phyloP scores from a whole-genome alignment of 2,888 invertebrate species.

The Leptura quadrifasciata region DNA sequence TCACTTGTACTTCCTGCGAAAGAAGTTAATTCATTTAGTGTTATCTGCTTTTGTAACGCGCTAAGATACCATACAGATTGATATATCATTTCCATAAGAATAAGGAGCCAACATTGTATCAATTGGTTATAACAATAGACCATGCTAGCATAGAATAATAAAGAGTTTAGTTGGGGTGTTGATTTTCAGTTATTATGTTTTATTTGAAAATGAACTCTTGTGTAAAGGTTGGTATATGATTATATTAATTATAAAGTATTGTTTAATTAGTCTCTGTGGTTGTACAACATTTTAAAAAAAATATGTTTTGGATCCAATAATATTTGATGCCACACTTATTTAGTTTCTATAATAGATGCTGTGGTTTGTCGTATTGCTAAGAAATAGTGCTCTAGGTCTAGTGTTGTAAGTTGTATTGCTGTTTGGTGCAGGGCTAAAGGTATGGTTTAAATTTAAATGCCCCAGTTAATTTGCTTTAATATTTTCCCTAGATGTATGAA shows the following conservation, averaged over 20 bases:
- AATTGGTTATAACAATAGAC: conserved; percentile 21
- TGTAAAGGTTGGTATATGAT: conserved; percentile 40
- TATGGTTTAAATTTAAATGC: too few species aligned
- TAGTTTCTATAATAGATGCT: too few species aligned
- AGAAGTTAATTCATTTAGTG: conserved; percentile 6
- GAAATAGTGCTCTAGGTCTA: too few species aligned
- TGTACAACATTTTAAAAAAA: too few species aligned
- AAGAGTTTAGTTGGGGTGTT: conserved; percentile 14
- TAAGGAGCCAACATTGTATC: conserved; percentile 32
- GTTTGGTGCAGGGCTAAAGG: too few species aligned
- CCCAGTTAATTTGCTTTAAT: too few species aligned
- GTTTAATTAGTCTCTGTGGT: too few species aligned
- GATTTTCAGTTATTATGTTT: conserved; percentile 26
- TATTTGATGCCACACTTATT: too few species aligned
- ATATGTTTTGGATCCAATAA: too few species aligned
- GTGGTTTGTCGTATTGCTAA: too few species aligned
- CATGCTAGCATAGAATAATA: conserved; percentile 15
- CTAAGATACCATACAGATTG: neutral
- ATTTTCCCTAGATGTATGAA: too few species aligned
- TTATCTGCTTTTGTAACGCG: neutral
- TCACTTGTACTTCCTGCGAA: conserved; percentile 17
- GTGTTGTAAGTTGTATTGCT: too few species aligned
- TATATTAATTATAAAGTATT: neutral
- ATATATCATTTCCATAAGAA: conserved; percentile 29
- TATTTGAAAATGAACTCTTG: conserved; percentile 38